These are phyloP conservation scores for Anoplopoma fimbria DNA, from an alignment of 2,113 vertebrate genomes.

Conservation along the genomic window DNA sequence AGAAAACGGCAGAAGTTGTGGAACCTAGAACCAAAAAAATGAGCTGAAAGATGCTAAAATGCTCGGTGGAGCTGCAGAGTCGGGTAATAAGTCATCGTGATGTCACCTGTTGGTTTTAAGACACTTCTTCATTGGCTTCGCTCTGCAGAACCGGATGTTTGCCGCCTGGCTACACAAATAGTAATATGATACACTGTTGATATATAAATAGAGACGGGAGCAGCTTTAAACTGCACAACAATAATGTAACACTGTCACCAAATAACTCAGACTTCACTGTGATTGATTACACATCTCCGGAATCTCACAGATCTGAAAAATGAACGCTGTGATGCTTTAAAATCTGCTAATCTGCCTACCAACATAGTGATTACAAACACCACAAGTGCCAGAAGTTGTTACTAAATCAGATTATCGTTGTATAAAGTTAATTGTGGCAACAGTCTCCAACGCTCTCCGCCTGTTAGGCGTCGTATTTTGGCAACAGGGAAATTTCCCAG, in stretches of 20 bases:
- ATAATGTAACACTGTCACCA: background rate
- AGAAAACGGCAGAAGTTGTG: too few relatives aligned
- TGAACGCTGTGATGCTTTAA: background rate
- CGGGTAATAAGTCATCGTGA: too few relatives aligned
- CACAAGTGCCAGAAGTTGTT: background rate
- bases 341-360: too few relatives aligned
- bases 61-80: too few relatives aligned
- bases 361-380: background rate
- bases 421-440: constrained; percentile 23
- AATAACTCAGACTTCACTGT: background rate
- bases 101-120: too few relatives aligned
- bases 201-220: too few relatives aligned
- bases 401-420: background rate
- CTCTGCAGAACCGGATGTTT: too few relatives aligned
- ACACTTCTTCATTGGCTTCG: too few relatives aligned
- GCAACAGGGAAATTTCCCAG: constrained; percentile 44
- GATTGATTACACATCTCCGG: background rate
- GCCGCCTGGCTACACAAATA: too few relatives aligned
- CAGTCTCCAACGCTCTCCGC: constrained; percentile 25
- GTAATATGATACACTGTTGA: too few relatives aligned
- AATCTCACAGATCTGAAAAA: background rate
- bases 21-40: too few relatives aligned
- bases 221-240: background rate
- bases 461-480: background rate
- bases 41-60: too few relatives aligned